Conservation (phyloP, 2,888 invertebrate genomes). For the Xylota sylvarum region DNA sequence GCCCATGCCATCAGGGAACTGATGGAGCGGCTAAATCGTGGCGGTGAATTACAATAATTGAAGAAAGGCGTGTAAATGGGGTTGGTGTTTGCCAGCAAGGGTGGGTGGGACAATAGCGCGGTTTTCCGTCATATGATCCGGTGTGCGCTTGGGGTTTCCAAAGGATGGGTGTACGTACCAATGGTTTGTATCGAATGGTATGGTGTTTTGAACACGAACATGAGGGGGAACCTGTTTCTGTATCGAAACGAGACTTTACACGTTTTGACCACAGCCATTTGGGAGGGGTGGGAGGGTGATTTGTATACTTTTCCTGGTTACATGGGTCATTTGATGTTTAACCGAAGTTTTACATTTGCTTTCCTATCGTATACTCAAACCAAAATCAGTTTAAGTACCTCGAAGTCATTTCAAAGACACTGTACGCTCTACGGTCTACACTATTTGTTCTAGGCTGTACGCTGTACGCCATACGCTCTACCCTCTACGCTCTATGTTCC, state of each 20-base stretch:
- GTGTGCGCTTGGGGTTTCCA: not conserved
- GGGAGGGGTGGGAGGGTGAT: not conserved
- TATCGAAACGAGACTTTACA: not conserved
- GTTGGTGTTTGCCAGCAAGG: not conserved
- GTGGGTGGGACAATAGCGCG: not conserved
- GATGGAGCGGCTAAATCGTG: constrained; percentile 32
- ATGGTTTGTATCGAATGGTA: no score
- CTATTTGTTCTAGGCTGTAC: no score
- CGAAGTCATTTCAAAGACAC: no score
- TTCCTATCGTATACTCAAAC: no score
- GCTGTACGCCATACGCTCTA: no score
- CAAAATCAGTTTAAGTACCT: no score
- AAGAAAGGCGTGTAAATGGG: constrained; percentile 31
- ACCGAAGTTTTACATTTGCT: constrained; percentile 23
- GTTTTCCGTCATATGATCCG: constrained; percentile 13
- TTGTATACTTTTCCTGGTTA: not conserved
- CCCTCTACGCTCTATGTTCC: no score
- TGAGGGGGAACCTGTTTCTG: not conserved
- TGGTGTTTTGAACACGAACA: constrained; percentile 13
- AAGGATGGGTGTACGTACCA: not conserved
- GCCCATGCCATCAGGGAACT: constrained; percentile 40
- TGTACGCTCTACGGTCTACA: no score
- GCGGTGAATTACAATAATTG: constrained; percentile 62
- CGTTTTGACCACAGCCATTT: constrained; percentile 33
- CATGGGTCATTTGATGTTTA: not conserved